These are phyloP conservation scores for Neoarius graeffei DNA, from an alignment of 2,113 vertebrate genomes.

Conservation along the genomic window DNA sequence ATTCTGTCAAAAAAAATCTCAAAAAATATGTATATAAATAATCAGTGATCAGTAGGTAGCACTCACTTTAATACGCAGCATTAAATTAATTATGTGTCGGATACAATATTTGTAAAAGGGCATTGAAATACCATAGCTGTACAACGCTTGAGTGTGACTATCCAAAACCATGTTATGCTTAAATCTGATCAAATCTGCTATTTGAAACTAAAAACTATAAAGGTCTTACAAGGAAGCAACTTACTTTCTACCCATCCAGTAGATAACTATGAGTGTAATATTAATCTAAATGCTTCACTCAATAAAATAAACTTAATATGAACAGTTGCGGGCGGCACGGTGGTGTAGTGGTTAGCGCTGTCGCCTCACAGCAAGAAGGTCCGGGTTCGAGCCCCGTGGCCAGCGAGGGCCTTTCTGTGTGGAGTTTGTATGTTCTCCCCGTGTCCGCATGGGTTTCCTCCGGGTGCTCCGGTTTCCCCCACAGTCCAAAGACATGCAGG, in stretches of 20 bases:
- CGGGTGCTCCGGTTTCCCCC: too few relatives aligned
- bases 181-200: background rate
- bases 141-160: background rate
- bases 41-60: background rate
- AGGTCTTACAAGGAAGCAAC: background rate
- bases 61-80: background rate
- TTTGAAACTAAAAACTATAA: background rate
- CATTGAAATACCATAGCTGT: background rate
- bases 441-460: too few relatives aligned
- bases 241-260: background rate
- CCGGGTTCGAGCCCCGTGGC: too few relatives aligned
- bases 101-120: background rate
- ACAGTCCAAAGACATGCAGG: too few relatives aligned
- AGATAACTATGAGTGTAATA: background rate
- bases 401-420: too few relatives aligned
- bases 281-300: background rate
- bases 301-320: conserved; percentile 2
- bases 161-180: background rate
- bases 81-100: background rate
- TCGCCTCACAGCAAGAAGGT: too few relatives aligned
- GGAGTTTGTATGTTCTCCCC: too few relatives aligned
- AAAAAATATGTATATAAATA: background rate
- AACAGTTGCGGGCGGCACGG: too few relatives aligned
- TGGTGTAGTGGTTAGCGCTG: too few relatives aligned
- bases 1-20: background rate